A percentile compares a stretch with the other conserved stretches of the same genome.
These are phyloP conservation scores for Mimumesa dahlbomi DNA, from an alignment of 2,888 invertebrate species.

Conservation along the genomic window DNA sequence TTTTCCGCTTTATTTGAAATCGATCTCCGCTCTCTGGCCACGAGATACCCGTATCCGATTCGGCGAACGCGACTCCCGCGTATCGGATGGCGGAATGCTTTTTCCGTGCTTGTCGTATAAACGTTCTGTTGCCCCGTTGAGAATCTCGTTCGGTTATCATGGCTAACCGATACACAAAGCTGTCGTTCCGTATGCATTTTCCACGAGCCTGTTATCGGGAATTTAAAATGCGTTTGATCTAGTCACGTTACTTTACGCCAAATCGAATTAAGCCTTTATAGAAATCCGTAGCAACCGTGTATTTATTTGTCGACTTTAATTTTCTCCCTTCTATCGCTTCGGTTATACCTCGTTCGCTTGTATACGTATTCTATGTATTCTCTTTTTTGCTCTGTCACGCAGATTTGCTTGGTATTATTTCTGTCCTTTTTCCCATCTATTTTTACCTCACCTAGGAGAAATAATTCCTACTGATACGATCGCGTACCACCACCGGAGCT, in stretches of 20 bases:
- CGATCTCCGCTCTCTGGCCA: slow-evolving; percentile 42
- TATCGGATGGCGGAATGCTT: slow-evolving; percentile 51
- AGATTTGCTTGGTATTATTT: too few relatives aligned
- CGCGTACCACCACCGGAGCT: too few relatives aligned
- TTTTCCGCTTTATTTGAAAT: slow-evolving; percentile 64
- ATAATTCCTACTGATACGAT: too few relatives aligned
- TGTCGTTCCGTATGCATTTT: slow-evolving; percentile 18
- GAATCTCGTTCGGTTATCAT: slow-evolving; percentile 36
- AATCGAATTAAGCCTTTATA: slow-evolving; percentile 37
- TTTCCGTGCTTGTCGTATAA: slow-evolving; percentile 51
- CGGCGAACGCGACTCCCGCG: slow-evolving; percentile 30
- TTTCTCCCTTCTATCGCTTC: too few relatives aligned
- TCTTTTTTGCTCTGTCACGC: too few relatives aligned
- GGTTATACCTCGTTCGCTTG: too few relatives aligned
- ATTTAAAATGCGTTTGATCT: slow-evolving; percentile 35
- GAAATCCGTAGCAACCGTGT: not conserved
- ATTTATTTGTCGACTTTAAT: slow-evolving; percentile 22
- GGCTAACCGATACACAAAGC: slow-evolving; percentile 15
- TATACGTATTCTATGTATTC: too few relatives aligned
- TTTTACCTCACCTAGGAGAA: too few relatives aligned
- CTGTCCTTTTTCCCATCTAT: too few relatives aligned
- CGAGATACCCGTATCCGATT: slow-evolving; percentile 57
- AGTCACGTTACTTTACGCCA: slow-evolving; percentile 5
- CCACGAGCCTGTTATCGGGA: slow-evolving; percentile 20
- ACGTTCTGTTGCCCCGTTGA: slow-evolving; percentile 29